These are phyloP conservation scores for Myotis brandtii DNA, from an alignment of 2,113 vertebrate species.

Conservation along the genomic window DNA sequence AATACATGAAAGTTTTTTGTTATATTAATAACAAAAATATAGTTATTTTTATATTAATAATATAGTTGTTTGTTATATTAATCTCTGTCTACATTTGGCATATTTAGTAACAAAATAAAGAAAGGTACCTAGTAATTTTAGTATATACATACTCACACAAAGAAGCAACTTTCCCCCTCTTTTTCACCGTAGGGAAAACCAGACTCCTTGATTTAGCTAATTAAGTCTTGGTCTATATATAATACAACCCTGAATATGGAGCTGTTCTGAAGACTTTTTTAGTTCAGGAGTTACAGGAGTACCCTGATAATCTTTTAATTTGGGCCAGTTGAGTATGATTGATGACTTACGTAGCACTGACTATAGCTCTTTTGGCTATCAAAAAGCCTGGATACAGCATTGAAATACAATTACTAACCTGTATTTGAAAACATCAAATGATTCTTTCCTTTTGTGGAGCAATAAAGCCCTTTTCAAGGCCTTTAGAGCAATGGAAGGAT, in stretches of 20 bases:
- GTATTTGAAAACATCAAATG: constrained; percentile 87
- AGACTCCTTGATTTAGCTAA: constrained; percentile 25
- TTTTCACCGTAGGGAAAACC: constrained; percentile 27
- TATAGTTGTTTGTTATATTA: neutral
- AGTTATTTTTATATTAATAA: no score
- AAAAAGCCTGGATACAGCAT: neutral
- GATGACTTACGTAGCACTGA: neutral
- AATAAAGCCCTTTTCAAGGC: constrained; percentile 90
- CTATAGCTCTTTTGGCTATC: neutral
- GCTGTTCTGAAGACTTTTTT: neutral
- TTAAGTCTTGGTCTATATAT: neutral
- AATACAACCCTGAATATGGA: constrained; percentile 1
- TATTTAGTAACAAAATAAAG: constrained; percentile 42
- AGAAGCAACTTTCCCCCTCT: neutral
- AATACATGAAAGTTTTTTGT: neutral
- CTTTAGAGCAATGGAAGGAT: constrained; percentile 91
- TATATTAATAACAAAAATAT: neutral
- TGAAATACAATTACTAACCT: constrained; percentile 86
- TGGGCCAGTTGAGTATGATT: neutral
- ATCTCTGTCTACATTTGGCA: neutral
- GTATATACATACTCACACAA: neutral
- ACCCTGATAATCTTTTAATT: neutral
- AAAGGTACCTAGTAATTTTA: constrained; percentile 46
- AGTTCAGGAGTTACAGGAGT: neutral
- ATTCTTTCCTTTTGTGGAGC: constrained; percentile 87